Base-by-base conservation (phyloP, 2,888 invertebrate genomes). In the Agrotis ipsilon region DNA sequence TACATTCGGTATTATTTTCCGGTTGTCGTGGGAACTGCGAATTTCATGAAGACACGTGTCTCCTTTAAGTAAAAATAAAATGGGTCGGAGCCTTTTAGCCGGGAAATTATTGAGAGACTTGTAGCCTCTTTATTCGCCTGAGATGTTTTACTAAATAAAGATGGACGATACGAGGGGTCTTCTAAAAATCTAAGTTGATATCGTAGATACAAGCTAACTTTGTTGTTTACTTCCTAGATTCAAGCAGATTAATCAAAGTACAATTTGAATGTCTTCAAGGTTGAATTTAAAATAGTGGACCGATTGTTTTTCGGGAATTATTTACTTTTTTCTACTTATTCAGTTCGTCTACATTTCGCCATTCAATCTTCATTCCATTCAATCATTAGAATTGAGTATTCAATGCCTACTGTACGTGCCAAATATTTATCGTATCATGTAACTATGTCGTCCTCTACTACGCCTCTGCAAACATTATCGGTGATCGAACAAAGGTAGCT, bases 1-100 rank as follows among this genome's bases (percentile, higher is more conserved):
- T 63, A 73, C 77, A 84, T 85, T 83, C 64, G 70, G 72, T 81
- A 88, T 90, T 88, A 90, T 87, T 86, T 91, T 88, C 87, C 86
- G 84, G 86, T 84, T 86, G 65, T 85, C 86, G 79, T 82, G 65
- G 64, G 75, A 88, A 87, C 83, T 81, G 86, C 65, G 80, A 85
- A 83, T 83, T 88, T 87, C 80, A 82, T 84, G 80, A 82, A 84
- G 81, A 75, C 66, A 79, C 74, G 67, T 80, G 81, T 76, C 75
- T 79, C 62, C 67, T 69, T 70, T 72, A 72, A 74, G 71, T 77
- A 84, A 84, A 84, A 84, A 82, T 75, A 64, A 75, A 84, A 82
- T 70, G 64, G 63, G 67, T 73, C 32, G 52, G 52, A 67, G 32
- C 49, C 65, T 73, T 86, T 74, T 80, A 52, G 72, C 72, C 75